phyloP scores from a whole-genome alignment of 2,888 invertebrate genomes.

The Ophion ventricosus region DNA sequence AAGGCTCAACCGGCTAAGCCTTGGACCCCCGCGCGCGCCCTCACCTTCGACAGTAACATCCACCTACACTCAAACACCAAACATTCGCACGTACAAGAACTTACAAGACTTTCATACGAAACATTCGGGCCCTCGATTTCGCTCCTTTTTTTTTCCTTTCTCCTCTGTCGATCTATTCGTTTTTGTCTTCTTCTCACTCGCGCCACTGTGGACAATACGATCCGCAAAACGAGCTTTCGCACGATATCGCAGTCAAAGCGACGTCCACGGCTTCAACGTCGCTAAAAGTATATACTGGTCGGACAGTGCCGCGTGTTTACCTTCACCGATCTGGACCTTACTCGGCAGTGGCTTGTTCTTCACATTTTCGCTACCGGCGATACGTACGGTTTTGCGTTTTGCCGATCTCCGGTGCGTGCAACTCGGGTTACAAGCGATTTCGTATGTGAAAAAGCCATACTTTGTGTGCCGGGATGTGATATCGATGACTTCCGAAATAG shows the following conservation, averaged over 20 bases:
- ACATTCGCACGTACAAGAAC: slow-evolving; percentile 33
- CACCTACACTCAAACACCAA: slow-evolving; percentile 24
- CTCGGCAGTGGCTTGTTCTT: slow-evolving; percentile 15
- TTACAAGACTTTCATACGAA: slow-evolving; percentile 44
- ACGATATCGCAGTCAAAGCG: slow-evolving; percentile 22
- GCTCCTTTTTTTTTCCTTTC: slow-evolving; percentile 4
- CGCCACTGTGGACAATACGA: slow-evolving; percentile 58
- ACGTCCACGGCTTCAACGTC: slow-evolving; percentile 18
- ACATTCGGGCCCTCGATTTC: slow-evolving; percentile 27
- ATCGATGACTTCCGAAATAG: background rate
- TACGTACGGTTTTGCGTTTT: background rate
- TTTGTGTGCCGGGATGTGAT: slow-evolving; percentile 2
- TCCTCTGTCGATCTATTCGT: background rate
- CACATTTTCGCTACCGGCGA: background rate
- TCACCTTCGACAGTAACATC: slow-evolving; percentile 24
- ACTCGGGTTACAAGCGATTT: background rate
- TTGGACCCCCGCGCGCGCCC: slow-evolving; percentile 62
- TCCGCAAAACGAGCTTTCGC: slow-evolving; percentile 19
- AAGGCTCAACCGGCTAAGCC: slow-evolving; percentile 81
- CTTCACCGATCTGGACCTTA: slow-evolving; percentile 15
- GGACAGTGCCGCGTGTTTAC: slow-evolving; percentile 44
- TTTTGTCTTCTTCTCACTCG: slow-evolving; percentile 9
- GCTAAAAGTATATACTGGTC: slow-evolving; percentile 6
- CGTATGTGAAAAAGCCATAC: background rate
- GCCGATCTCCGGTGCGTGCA: background rate